Evolutionary conservation across 2,888 invertebrate genomes (phyloP), one percentile per base, ranked within the genome.

Genomic region (Callimorpha dominula): DNA sequence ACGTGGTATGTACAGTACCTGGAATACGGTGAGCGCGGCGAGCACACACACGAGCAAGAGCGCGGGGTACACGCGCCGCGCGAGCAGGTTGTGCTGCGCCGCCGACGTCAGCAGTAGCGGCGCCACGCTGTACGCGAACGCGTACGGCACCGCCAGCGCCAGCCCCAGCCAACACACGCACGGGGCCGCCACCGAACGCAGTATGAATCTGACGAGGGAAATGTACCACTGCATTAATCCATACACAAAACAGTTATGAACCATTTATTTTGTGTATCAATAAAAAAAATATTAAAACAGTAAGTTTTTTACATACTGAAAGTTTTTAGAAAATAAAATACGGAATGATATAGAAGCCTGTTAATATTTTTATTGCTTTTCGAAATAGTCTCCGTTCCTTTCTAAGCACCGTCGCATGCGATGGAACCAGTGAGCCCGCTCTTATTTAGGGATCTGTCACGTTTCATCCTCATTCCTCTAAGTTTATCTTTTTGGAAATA

Each of bases 101-200:
- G 97, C 92, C 84, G 97, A 96, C 62, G 96, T 90, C 11, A 97
- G 96, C 72, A 97, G 94, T 15, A 98, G 92, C 67, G 98, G 98
- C 77, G 97, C 96, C 63, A 97, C 91, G 78, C 97, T 97, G 91
- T 98, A 97, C 8, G 99, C 98, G 76, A 98, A 95, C 49, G 98
- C 98, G 92, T 99, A 99, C n/a, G 99, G 99, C 81, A 99, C 96
- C 0, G 99, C 98, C 77, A 99, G 96, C 49, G 98, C 97, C 81
- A 99, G 96, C 5, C 99, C 99, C 84, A 99, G 97, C 89, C 97
- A 97, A 72, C 98, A 97, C 78, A 99, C 97, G 17, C 99, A 97
- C 0, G 99, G 99, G 15, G 98, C 97, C 0, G 99, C 99, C 80
- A 99, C 96, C 80, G 98, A 97, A n/a, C 96, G 96, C 76, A 99